Evolutionary conservation across 1,140 invertebrate species (phyloP), one percentile per base, ranked within the genome.

Genomic region (Hypsibius dujardini): DNA sequence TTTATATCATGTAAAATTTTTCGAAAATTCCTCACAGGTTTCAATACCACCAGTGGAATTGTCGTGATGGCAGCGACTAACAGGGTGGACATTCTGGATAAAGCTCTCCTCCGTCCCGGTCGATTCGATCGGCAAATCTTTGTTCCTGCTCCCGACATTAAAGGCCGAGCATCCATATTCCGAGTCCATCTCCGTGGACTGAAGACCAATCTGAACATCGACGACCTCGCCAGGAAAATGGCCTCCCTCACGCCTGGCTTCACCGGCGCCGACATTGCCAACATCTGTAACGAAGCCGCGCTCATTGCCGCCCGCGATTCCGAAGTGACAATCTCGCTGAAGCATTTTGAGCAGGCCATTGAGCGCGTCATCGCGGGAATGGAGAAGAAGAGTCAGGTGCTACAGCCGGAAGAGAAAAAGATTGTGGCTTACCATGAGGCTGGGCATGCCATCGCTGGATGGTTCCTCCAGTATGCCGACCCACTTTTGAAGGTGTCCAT

Each of bases 401-500:
- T 99, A 15, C 92, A 96, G 78, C 95, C 95, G 0, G 93, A 98
- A 75, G 96, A 99, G 79, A 98, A 98, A 78, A 92, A 88, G 78
- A 98, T 90, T 7, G 95, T 98, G 2, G 96, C 96, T 0, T 98
- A 98, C 79, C 96, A 99, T 76, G 96, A 99, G 79, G 95, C 96
- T 12, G 96, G 96, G 0, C 96, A 99, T 82, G 96, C 96, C 2
- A 91, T 99, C 1, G 90, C 92, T 69, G 96, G 96, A 0, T 99
- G 96, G 96, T 99, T 92, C 80, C 80, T 99, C 47, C 85, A 94
- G 81, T 87, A 95, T 79, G 95, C 95, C 42, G 95, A 98, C 84
- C 96, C 96, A 1, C 80, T 99, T 62, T 80, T 99, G 0, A 99
- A 99, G 83, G 87, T 88, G n/a, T 87, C 87, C 0, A 89, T 89